Percentiles rank a stretch among this genome's conserved stretches.
These are phyloP conservation scores for Brachypalpus laphriformis DNA, from an alignment of 2,888 invertebrate species.

Conservation along the genomic window DNA sequence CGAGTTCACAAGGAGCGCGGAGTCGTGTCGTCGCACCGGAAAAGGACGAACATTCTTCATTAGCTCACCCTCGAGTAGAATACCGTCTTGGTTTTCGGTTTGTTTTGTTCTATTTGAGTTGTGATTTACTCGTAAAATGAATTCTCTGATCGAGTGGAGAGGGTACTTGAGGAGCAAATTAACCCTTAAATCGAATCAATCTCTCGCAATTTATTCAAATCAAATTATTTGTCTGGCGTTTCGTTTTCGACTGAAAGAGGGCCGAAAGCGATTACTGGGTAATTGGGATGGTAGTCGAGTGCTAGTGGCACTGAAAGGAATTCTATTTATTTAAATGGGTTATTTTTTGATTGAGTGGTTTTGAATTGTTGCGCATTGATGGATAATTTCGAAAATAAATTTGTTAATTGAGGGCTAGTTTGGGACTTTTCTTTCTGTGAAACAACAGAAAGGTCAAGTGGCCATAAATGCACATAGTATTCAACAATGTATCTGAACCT, in stretches of 20 bases:
- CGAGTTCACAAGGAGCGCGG: conserved; percentile 28
- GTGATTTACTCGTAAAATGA: conserved; percentile 52
- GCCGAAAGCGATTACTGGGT: conserved; percentile 48
- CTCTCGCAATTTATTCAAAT: conserved; percentile 74
- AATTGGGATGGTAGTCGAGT: conserved; percentile 59
- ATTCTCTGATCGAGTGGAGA: conserved; percentile 29
- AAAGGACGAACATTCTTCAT: conserved; percentile 43
- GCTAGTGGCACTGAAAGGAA: conserved; percentile 45
- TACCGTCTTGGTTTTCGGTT: conserved; percentile 28
- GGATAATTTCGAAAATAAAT: conserved; percentile 65
- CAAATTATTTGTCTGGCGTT: conserved; percentile 66
- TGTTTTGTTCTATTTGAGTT: conserved; percentile 19
- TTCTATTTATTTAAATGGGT: conserved; percentile 62
- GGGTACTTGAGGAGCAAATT: conserved; percentile 67
- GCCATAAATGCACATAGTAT: too few relatives aligned
- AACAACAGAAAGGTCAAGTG: too few relatives aligned
- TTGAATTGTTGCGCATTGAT: conserved; percentile 62
- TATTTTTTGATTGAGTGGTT: conserved; percentile 71
- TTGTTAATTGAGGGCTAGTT: conserved; percentile 25
- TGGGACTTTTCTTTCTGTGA: neutral
- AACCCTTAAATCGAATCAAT: conserved; percentile 74
- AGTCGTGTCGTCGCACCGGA: neutral
- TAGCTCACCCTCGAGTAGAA: conserved; percentile 59
- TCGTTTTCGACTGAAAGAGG: conserved; percentile 37
- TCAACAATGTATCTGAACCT: too few relatives aligned